These are phyloP conservation scores for Pelecanus crispus DNA, from an alignment of 2,113 vertebrate species.

Conservation along the genomic window DNA sequence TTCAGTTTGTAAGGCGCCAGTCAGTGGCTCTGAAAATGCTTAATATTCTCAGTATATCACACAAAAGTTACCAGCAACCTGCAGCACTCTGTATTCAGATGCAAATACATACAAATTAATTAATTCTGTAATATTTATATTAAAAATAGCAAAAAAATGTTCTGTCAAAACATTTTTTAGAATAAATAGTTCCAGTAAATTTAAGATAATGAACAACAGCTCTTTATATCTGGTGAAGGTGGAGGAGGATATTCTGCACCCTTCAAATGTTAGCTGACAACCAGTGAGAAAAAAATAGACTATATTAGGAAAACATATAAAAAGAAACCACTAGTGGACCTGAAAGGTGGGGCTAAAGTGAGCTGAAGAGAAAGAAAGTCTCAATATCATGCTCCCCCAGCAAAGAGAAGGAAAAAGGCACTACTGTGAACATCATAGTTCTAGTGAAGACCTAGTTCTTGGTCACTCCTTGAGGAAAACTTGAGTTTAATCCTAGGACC, in stretches of 20 bases:
- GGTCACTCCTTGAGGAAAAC: not conserved
- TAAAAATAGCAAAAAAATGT: not conserved
- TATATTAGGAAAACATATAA: not conserved
- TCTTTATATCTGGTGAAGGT: not conserved
- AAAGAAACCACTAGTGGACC: not conserved
- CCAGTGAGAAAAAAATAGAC: not conserved
- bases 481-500: not conserved
- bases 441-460: not conserved
- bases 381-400: not conserved
- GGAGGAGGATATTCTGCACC: not conserved
- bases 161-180: not conserved
- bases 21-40: not conserved
- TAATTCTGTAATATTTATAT: not conserved
- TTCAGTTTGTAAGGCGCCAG: not conserved
- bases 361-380: not conserved
- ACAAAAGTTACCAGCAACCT: not conserved
- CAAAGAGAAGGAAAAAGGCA: not conserved
- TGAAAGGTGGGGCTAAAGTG: not conserved
- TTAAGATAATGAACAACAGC: not conserved
- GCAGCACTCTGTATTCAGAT: not conserved
- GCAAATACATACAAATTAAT: not conserved
- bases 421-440: not conserved
- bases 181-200: not conserved
- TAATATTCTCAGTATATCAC: not conserved
- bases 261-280: not conserved